Percentiles rank a stretch among this genome's conserved stretches.
phyloP scores from a whole-genome alignment of 2,888 invertebrate genomes.

The Patella ulyssiponensis region DNA sequence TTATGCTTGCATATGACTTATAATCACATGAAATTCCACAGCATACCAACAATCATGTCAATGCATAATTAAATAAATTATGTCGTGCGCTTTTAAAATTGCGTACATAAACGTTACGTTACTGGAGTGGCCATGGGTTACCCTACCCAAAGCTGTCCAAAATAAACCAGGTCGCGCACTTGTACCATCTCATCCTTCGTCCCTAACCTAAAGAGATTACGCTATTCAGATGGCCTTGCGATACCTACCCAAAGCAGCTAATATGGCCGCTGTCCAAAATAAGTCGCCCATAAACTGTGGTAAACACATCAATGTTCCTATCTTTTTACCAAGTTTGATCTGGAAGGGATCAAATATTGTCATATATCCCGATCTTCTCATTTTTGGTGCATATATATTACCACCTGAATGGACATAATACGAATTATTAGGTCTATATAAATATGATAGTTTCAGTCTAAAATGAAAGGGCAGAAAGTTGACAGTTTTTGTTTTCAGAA shows the following conservation, averaged over 20 bases:
- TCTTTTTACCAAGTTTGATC: slow-evolving; percentile 55
- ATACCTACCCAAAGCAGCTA: slow-evolving; percentile 60
- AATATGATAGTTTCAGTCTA: background rate
- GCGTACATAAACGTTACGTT: too few species aligned
- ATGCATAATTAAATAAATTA: slow-evolving; percentile 45
- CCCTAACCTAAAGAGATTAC: too few species aligned
- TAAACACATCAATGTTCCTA: slow-evolving; percentile 61
- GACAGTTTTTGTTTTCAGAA: too few species aligned
- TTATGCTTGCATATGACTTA: too few species aligned
- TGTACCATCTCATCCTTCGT: too few species aligned
- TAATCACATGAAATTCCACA: too few species aligned
- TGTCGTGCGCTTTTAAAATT: too few species aligned
- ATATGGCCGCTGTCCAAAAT: slow-evolving; percentile 67
- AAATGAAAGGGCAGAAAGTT: too few species aligned
- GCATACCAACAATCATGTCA: too few species aligned
- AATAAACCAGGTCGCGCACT: slow-evolving; percentile 45
- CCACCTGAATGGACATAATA: slow-evolving; percentile 47
- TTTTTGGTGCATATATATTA: slow-evolving; percentile 58
- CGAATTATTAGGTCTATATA: background rate
- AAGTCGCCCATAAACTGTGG: slow-evolving; percentile 64
- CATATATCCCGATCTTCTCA: slow-evolving; percentile 59
- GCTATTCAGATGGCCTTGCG: too few species aligned
- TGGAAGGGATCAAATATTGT: slow-evolving; percentile 68
- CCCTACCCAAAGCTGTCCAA: slow-evolving; percentile 59
- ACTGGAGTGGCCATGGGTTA: background rate